Evolutionary conservation across 2,888 invertebrate genomes (phyloP).

Genomic region (Diadegma fenestrale): DNA sequence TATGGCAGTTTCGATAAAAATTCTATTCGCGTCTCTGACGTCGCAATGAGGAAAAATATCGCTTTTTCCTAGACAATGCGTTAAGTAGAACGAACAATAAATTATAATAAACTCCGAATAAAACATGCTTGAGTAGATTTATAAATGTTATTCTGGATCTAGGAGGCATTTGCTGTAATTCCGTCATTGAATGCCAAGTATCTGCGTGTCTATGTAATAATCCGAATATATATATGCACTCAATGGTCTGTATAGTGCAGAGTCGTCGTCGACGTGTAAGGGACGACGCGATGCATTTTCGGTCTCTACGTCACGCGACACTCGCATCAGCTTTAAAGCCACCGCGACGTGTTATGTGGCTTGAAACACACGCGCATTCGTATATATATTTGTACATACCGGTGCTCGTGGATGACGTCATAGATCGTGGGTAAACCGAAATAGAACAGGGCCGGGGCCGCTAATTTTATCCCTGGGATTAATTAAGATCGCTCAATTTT

Average conservation of each 20-base stretch:
- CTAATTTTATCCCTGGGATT: constrained; percentile 81
- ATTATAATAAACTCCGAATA: neutral
- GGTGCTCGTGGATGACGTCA: constrained; percentile 76
- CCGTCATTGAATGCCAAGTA: constrained; percentile 38
- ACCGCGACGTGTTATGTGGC: constrained; percentile 52
- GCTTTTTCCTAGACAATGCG: neutral
- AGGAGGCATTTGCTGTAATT: constrained; percentile 12
- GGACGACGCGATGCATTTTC: constrained; percentile 74
- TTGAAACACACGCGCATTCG: constrained; percentile 11
- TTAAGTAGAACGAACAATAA: neutral
- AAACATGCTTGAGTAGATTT: neutral
- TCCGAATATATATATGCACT: neutral
- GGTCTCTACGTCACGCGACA: constrained; percentile 79
- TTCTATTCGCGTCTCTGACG: neutral
- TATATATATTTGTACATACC: constrained; percentile 24
- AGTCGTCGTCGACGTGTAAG: constrained; percentile 64
- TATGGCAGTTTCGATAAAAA: neutral
- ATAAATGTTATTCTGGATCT: constrained; percentile 11
- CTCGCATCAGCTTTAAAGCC: constrained; percentile 69
- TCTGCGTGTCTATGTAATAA: constrained; percentile 21
- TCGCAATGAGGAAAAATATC: neutral
- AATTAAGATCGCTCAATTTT: constrained; percentile 82
- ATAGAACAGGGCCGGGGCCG: constrained; percentile 80
- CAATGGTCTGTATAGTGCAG: constrained; percentile 16
- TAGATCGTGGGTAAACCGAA: constrained; percentile 75